Percentiles rank a stretch among this genome's conserved stretches.
Conservation (phyloP, 2,797 vertebrate species). For the Valencia hispanica region DNA sequence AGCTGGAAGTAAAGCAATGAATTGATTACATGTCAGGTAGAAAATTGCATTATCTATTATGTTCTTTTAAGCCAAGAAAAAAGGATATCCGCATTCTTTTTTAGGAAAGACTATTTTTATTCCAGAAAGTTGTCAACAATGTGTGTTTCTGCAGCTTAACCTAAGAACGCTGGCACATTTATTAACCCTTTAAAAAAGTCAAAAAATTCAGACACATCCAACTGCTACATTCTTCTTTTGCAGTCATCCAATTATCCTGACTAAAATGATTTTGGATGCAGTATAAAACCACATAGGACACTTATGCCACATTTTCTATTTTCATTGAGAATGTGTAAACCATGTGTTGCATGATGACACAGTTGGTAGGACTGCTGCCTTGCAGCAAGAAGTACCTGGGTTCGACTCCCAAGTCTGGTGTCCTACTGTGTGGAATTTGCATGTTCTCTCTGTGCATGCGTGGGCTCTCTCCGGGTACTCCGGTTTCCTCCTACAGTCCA, state of each 20-base stretch:
- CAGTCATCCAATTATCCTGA: neutral
- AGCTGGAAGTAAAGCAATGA: neutral
- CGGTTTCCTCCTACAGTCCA: neutral
- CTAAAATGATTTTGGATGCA: neutral
- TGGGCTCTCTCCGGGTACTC: neutral
- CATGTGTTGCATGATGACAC: neutral
- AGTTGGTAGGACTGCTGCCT: neutral
- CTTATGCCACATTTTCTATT: neutral
- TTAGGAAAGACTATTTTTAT: neutral
- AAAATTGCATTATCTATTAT: neutral
- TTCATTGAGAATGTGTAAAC: neutral
- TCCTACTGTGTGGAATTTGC: neutral
- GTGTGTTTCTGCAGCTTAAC: neutral
- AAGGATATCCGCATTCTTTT: neutral
- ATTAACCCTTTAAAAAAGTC: neutral
- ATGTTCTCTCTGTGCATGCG: neutral
- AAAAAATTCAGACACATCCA: neutral
- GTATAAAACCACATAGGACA: neutral
- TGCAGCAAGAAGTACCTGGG: neutral
- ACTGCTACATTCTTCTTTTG: neutral
- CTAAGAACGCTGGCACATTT: no score
- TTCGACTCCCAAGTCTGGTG: neutral
- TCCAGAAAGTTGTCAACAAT: neutral
- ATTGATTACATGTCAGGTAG: neutral
- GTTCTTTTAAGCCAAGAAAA: neutral